Percentiles rank a stretch among this genome's conserved stretches.
Evolutionary conservation across 2,113 vertebrate genomes (phyloP).

Genomic region (Dasyurus viverrinus): DNA sequence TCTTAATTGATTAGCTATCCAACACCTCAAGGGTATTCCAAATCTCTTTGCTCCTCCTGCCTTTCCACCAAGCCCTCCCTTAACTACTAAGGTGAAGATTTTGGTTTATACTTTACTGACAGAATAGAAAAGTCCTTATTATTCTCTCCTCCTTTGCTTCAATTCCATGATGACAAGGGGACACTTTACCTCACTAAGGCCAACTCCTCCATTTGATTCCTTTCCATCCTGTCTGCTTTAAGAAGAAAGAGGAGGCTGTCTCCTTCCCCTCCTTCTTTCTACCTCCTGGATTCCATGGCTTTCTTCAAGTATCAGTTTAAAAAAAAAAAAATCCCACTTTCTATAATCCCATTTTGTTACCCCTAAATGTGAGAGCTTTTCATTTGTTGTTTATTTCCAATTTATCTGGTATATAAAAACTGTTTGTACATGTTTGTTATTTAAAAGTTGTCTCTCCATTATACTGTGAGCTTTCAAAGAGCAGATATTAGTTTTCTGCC

Average conservation of each 20-base stretch:
- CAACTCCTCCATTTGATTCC: neutral
- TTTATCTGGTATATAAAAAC: neutral
- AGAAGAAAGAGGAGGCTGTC: too few relatives aligned
- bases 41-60: conserved; percentile 3
- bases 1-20: neutral
- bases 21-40: neutral
- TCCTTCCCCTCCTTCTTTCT: neutral
- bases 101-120: neutral
- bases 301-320: neutral
- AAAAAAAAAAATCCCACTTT: neutral
- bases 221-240: neutral
- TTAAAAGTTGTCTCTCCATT: neutral
- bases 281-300: neutral
- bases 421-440: neutral
- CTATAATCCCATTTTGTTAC: neutral
- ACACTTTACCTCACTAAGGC: neutral
- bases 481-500: neutral
- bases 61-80: neutral
- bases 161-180: neutral
- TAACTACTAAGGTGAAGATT: neutral
- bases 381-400: neutral
- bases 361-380: neutral
- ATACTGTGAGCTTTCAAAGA: neutral
- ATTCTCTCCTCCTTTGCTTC: neutral
- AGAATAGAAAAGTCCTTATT: neutral